These are phyloP conservation scores for Capricornis sumatraensis DNA, from an alignment of 2,113 vertebrate species.

Conservation along the genomic window DNA sequence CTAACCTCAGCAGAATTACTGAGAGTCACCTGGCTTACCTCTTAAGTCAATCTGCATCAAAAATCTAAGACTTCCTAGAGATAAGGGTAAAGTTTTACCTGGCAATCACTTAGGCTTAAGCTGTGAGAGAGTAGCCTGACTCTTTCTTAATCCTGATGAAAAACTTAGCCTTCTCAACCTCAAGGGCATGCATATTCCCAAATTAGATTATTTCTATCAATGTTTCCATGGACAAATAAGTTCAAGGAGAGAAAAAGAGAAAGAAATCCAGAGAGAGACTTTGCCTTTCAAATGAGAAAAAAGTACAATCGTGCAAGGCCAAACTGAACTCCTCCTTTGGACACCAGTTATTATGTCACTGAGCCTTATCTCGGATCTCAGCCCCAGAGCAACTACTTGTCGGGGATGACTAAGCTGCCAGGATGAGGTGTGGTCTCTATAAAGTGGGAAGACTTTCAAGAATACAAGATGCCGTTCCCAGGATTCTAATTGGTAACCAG, in stretches of 20 bases:
- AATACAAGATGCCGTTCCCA: background rate
- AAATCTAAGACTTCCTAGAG: constrained; percentile 4
- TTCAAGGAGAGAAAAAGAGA: background rate
- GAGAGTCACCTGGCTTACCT: background rate
- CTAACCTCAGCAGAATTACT: background rate
- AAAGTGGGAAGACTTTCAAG: background rate
- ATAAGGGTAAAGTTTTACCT: background rate
- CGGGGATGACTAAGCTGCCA: background rate
- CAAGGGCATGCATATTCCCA: background rate
- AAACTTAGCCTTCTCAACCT: background rate
- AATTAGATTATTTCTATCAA: constrained; percentile 5
- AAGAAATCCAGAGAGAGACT: background rate
- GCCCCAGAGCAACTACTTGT: background rate
- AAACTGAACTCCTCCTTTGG: background rate
- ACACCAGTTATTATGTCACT: background rate
- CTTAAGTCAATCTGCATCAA: background rate
- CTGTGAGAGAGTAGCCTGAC: background rate
- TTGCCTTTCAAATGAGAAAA: background rate
- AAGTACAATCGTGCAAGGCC: background rate
- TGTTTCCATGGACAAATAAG: background rate
- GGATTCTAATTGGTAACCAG: background rate
- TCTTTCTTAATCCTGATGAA: constrained; percentile 21
- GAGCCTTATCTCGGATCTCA: background rate
- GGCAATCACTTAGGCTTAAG: background rate
- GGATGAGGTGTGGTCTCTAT: background rate